These are phyloP conservation scores for Napeogenes inachia DNA, from an alignment of 2,888 invertebrate genomes.

Conservation along the genomic window DNA sequence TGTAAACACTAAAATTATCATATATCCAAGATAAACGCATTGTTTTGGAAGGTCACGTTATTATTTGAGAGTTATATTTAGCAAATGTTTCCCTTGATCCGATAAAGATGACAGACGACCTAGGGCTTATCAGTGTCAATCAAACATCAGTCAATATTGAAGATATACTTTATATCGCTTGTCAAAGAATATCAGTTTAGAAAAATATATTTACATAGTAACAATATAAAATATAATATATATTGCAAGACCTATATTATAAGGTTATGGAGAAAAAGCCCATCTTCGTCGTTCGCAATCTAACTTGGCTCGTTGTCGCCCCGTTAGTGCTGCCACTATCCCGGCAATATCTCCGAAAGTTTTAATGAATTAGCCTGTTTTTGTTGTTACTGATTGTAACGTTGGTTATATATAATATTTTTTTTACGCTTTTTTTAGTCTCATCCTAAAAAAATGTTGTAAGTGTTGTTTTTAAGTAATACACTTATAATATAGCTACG, in stretches of 20 bases:
- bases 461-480: too few species aligned
- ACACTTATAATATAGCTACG: too few species aligned
- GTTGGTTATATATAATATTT: neutral
- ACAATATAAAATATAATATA: too few species aligned
- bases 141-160: neutral
- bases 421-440: too few species aligned
- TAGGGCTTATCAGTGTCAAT: neutral
- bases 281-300: conserved; percentile 45
- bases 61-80: neutral
- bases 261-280: neutral
- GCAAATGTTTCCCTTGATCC: neutral
- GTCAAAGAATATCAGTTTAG: too few species aligned
- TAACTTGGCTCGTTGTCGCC: conserved; percentile 64
- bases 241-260: neutral
- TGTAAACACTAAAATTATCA: too few species aligned
- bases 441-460: too few species aligned
- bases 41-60: neutral
- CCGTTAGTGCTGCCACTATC: conserved; percentile 53
- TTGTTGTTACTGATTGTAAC: conserved; percentile 28
- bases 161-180: too few species aligned
- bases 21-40: too few species aligned
- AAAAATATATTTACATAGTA: too few species aligned
- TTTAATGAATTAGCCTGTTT: conserved; percentile 64
- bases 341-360: conserved; percentile 44
- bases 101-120: neutral